Evolutionary conservation across 2,888 invertebrate genomes (phyloP).

Genomic region (Rhogogaster chlorosoma): DNA sequence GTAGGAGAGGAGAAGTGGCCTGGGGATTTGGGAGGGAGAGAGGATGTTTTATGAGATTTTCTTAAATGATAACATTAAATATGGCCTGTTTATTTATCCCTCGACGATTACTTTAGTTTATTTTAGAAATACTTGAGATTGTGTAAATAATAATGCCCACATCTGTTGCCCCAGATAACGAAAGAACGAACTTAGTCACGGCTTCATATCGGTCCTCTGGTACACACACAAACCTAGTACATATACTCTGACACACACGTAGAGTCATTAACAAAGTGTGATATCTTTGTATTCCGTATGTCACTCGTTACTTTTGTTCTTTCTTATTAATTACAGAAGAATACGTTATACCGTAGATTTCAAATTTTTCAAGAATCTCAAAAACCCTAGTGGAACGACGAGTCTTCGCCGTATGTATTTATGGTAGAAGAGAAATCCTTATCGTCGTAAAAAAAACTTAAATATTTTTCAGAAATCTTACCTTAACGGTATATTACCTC

Average conservation of each 20-base stretch:
- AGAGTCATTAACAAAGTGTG: background rate
- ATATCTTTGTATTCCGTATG: background rate
- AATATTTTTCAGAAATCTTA: background rate
- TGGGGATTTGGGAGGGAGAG: constrained; percentile 22
- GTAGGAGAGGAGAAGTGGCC: constrained; percentile 55
- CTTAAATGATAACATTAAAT: constrained; percentile 62
- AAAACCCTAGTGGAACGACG: constrained; percentile 16
- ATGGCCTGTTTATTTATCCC: constrained; percentile 60
- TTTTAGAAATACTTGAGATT: constrained; percentile 61
- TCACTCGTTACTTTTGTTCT: background rate
- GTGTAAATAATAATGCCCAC: constrained; percentile 62
- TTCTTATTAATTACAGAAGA: background rate
- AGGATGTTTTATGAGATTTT: constrained; percentile 60
- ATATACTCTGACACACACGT: background rate
- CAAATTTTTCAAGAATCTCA: background rate
- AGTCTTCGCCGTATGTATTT: background rate
- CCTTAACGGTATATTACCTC: background rate
- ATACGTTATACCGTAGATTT: background rate
- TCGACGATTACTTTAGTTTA: constrained; percentile 55
- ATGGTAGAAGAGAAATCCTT: constrained; percentile 13
- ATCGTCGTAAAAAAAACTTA: background rate
- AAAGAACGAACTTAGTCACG: constrained; percentile 47
- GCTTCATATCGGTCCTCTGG: background rate
- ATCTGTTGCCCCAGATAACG: constrained; percentile 69
- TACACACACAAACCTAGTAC: background rate